A percentile compares a stretch with the other conserved stretches of the same genome.
These are phyloP conservation scores for Hypomecis punctinalis DNA, from an alignment of 2,888 invertebrate species.

Conservation along the genomic window DNA sequence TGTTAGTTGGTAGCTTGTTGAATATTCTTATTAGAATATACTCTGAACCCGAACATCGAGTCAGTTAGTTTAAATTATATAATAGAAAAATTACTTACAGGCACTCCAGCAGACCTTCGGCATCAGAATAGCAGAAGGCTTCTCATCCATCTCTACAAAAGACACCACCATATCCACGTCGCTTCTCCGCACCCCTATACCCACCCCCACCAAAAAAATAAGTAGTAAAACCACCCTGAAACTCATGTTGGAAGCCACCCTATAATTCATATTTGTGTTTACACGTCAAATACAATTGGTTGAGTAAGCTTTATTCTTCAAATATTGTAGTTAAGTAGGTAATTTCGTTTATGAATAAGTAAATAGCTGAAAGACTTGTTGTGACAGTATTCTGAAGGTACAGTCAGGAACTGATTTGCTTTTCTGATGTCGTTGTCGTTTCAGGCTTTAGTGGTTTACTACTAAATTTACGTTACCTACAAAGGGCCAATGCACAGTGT, in stretches of 20 bases:
- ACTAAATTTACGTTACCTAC: too few species aligned
- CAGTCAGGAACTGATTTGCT: constrained; percentile 16
- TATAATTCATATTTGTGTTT: neutral
- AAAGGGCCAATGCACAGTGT: too few species aligned
- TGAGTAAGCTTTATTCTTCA: constrained; percentile 18
- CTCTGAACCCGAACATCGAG: too few species aligned
- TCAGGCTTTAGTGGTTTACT: too few species aligned
- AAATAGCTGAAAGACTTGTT: constrained; percentile 15
- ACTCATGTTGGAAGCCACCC: constrained; percentile 9
- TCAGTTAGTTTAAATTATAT: too few species aligned
- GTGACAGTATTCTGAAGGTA: constrained; percentile 22
- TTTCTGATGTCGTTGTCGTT: too few species aligned
- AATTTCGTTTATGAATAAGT: constrained; percentile 25
- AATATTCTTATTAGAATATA: too few species aligned
- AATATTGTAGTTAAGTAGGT: constrained; percentile 22
- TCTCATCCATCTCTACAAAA: constrained; percentile 59
- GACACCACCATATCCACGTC: constrained; percentile 54
- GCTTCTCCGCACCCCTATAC: constrained; percentile 1
- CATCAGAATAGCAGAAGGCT: constrained; percentile 59
- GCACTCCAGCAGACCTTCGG: constrained; percentile 67
- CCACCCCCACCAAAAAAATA: neutral
- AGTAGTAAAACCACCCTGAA: constrained; percentile 1
- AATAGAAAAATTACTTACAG: constrained; percentile 55
- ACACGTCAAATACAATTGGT: neutral
- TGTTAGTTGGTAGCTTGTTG: too few species aligned